Evolutionary conservation across 2,888 invertebrate genomes (phyloP).

Genomic region (Spisula solida): DNA sequence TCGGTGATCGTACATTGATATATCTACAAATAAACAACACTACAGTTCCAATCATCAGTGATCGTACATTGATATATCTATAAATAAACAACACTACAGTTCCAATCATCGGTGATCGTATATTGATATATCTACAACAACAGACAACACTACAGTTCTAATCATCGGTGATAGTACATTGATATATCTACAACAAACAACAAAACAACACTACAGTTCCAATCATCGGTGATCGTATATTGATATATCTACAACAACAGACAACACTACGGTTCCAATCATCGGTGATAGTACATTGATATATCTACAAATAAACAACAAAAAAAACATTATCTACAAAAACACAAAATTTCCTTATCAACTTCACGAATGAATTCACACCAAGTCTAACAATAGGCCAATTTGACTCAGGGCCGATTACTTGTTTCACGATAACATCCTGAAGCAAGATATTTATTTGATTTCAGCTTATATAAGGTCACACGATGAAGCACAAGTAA

Average conservation of each 20-base stretch:
- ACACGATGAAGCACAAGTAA: no score
- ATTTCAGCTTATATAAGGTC: no score
- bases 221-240: conserved; percentile 91
- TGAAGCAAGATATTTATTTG: no score
- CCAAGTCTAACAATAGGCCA: no score
- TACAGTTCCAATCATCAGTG: conserved; percentile 91
- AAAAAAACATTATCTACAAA: conserved; percentile 91
- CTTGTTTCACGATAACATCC: no score
- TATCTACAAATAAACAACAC: conserved; percentile 90
- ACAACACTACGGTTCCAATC: conserved; percentile 91
- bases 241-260: conserved; percentile 91
- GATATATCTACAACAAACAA: conserved; percentile 90
- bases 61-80: conserved; percentile 92
- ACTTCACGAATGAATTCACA: no score
- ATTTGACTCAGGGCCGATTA: no score
- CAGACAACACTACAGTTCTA: conserved; percentile 91
- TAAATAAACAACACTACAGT: conserved; percentile 88
- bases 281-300: conserved; percentile 91
- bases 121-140: conserved; percentile 91
- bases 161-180: conserved; percentile 91
- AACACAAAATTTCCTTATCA: no score
- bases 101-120: conserved; percentile 91
- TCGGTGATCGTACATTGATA: conserved; percentile 92
- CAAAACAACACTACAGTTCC: conserved; percentile 91
- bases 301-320: conserved; percentile 89